phyloP scores from a whole-genome alignment of 2,888 invertebrate species.

The Plebejus anna region DNA sequence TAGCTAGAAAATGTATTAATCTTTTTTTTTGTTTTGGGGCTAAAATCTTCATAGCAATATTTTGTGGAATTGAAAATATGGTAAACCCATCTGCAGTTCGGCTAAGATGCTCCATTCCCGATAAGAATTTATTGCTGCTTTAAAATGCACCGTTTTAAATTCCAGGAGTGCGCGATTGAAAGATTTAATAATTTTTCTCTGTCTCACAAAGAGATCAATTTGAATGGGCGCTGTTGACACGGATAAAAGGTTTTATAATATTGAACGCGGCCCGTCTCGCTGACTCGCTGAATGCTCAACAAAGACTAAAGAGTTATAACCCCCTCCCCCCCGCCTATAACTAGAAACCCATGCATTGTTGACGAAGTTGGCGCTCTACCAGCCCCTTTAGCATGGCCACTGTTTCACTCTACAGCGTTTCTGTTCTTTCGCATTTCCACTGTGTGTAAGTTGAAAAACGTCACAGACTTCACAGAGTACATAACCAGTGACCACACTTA shows the following conservation, averaged over 20 bases:
- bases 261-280: background rate
- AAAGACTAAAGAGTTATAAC: constrained; percentile 7
- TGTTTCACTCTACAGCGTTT: no score
- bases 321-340: background rate
- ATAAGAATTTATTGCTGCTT: background rate
- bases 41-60: no score
- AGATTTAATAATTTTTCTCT: constrained; percentile 20
- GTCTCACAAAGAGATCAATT: constrained; percentile 17
- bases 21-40: no score
- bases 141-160: background rate
- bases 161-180: constrained; percentile 11
- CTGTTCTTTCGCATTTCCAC: no score
- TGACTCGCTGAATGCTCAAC: background rate
- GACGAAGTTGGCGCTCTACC: no score
- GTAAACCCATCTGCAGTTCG: background rate
- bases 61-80: no score
- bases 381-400: no score
- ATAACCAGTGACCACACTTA: no score
- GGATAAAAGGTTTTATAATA: constrained; percentile 17
- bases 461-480: no score
- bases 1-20: no score
- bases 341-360: background rate
- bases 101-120: background rate
- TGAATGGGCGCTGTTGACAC: constrained; percentile 17
- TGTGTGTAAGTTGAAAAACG: no score